Evolutionary conservation across 1,140 invertebrate genomes (phyloP), one percentile per base, ranked within the genome.

Genomic region (Archivesica marissinica): DNA sequence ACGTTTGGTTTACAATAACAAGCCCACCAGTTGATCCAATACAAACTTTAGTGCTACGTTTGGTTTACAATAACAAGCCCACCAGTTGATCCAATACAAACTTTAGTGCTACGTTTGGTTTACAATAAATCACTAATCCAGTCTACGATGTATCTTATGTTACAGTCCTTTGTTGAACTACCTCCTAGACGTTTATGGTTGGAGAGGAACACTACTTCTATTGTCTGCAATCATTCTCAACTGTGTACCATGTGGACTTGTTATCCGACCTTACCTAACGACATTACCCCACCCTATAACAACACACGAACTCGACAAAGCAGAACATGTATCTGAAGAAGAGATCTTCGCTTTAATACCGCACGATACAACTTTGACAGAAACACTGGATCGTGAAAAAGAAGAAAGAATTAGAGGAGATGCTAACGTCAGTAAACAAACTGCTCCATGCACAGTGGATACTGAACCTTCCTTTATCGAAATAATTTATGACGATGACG

Each of bases 161-260:
- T 72, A n/a, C 66, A 81, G 79, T 17, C 79, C 79, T 3, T n/a
- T 81, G 15, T 20, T 81, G 17, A 20, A 72, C 4, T 23, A 30
- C n/a, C 41, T 81, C 0, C n/a, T 72, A 25, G 30, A 52, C 9
- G 35, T 23, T 7, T 81, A 56, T 59, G 30, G 20, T 0, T 72
- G 28, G 64, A 35, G 30, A 20, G 79, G 79, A 23, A 56, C 64
- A 13, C 1, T 81, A 44, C 50, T 81, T 3, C 23, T 81, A 7
- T 9, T 72, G 23, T 70, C 79, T 3, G 79, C 41, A 13, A 23
- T 81, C 11, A 56, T 81, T 41, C 66, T 81, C 1, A 81, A 81
- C 35, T 81, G 79, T 72, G 41, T 72, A 52, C 39, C 47, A 28
- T 68, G 38, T 39, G 79, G 33, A 25, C 44, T 72, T 33, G 9